Conservation (phyloP, 2,888 invertebrate species). For the Ephialtes manifestator region DNA sequence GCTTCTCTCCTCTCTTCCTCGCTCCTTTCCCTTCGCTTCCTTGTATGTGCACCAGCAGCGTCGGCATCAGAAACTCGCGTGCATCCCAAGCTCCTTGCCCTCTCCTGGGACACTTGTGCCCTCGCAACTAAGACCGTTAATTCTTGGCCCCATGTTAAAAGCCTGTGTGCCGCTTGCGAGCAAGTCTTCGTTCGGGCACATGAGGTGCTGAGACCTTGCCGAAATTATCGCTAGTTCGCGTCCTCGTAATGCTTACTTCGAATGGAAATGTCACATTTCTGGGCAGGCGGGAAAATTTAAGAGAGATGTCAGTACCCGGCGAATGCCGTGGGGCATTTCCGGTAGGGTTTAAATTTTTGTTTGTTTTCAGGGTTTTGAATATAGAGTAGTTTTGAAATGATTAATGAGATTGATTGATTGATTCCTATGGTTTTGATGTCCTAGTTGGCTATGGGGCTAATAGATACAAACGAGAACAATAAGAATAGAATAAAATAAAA, state of each 20-base stretch:
- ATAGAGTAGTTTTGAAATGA: too few species aligned
- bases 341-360: too few species aligned
- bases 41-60: slow-evolving; percentile 30
- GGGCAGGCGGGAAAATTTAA: not conserved
- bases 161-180: slow-evolving; percentile 62
- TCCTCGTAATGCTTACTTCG: slow-evolving; percentile 27
- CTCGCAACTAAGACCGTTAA: slow-evolving; percentile 86
- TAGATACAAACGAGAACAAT: too few species aligned
- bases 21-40: slow-evolving; percentile 52
- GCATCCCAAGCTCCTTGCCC: slow-evolving; percentile 73
- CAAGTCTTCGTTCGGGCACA: slow-evolving; percentile 23
- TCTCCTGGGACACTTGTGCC: slow-evolving; percentile 83
- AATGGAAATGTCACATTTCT: not conserved
- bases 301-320: too few species aligned
- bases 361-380: too few species aligned
- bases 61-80: slow-evolving; percentile 46
- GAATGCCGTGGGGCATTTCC: too few species aligned
- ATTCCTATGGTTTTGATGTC: too few species aligned
- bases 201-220: slow-evolving; percentile 9
- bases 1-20: slow-evolving; percentile 69
- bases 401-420: too few species aligned
- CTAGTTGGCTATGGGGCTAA: too few species aligned
- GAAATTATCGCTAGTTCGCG: slow-evolving; percentile 48
- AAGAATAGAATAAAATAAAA: too few species aligned
- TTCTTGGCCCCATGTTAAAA: slow-evolving; percentile 79